Evolutionary conservation across 35 echinoderm and acorn worm genomes (phyloP).

Genomic region (Diadema setosum): DNA sequence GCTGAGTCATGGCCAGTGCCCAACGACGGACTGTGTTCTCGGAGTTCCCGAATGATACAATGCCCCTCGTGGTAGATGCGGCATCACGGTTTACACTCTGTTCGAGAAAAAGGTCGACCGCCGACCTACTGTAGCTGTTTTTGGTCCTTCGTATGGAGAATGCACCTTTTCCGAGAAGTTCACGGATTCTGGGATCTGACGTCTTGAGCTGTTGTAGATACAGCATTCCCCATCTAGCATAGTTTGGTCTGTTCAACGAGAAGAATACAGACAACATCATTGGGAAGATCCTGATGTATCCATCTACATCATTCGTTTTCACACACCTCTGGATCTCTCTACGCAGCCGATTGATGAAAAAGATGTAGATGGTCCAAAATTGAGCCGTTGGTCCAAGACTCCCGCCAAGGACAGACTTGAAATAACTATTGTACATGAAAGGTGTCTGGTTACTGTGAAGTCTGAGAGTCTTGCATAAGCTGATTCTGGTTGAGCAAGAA

Average conservation of each 20-base stretch:
- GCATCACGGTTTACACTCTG: constrained; percentile 77
- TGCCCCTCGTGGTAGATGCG: constrained; percentile 59
- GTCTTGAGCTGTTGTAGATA: constrained; percentile 67
- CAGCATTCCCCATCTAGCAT: constrained; percentile 72
- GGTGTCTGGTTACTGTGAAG: constrained; percentile 11
- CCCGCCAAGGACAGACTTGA: constrained; percentile 30
- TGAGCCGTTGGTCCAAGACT: constrained; percentile 22
- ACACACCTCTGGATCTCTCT: constrained; percentile 52
- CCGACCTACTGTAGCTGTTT: constrained; percentile 58
- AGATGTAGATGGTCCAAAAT: constrained; percentile 60
- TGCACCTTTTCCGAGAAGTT: constrained; percentile 67
- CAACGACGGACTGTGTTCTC: constrained; percentile 48
- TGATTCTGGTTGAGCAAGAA: constrained; percentile 3
- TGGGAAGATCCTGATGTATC: constrained; percentile 54
- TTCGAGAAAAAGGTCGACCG: constrained; percentile 71
- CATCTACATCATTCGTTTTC: constrained; percentile 63
- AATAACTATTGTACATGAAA: constrained; percentile 37
- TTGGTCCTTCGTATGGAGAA: constrained; percentile 75
- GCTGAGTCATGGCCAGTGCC: constrained; percentile 41
- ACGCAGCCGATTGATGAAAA: constrained; percentile 65
- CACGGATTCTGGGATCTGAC: not conserved
- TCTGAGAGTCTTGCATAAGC: constrained; percentile 25
- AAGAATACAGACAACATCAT: constrained; percentile 50
- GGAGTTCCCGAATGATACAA: constrained; percentile 40
- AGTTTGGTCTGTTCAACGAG: constrained; percentile 66